A percentile compares a stretch with the other conserved stretches of the same genome.
Conservation (phyloP, 2,797 vertebrate species). For the Pangasius macronema region DNA sequence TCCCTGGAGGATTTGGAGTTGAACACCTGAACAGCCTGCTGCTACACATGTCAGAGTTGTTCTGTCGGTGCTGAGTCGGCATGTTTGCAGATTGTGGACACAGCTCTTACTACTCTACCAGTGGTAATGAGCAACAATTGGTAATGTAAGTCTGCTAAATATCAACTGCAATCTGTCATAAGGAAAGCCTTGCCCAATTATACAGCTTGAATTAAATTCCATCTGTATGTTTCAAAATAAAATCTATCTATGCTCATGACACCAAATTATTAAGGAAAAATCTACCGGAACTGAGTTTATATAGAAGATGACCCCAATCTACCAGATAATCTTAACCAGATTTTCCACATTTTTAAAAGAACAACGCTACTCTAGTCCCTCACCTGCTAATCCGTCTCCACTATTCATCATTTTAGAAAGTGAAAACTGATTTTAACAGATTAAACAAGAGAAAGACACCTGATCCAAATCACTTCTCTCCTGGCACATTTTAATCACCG, state of each 20-base stretch:
- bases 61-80: too few species aligned
- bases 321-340: neutral
- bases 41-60: neutral
- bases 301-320: too few species aligned
- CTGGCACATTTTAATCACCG: neutral
- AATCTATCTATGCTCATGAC: neutral
- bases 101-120: neutral
- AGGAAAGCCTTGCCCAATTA: neutral
- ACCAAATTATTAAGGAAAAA: neutral
- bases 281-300: neutral
- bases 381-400: neutral
- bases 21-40: neutral
- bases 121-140: neutral
- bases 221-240: neutral
- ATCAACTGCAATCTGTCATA: neutral
- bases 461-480: neutral
- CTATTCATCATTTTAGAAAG: neutral
- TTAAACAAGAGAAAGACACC: neutral
- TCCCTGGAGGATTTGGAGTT: neutral
- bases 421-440: neutral
- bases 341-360: neutral
- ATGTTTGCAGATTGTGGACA: neutral
- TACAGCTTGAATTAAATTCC: neutral
- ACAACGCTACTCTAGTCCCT: neutral
- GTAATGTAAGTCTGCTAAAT: neutral